These are phyloP conservation scores for Neelides folsomi DNA, from an alignment of 2,888 invertebrate species.

Conservation along the genomic window DNA sequence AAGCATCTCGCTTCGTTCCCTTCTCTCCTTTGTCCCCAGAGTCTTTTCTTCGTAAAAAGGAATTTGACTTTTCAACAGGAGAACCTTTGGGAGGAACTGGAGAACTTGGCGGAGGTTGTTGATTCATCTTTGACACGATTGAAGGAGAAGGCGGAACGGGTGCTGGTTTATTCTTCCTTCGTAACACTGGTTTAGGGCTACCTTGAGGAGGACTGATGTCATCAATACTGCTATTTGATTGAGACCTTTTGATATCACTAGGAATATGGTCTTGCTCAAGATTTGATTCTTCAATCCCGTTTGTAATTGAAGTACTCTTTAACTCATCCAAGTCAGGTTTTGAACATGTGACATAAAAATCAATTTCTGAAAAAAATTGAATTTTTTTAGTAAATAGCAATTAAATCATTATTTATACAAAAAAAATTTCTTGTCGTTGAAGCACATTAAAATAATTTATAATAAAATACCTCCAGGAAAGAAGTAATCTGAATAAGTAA, in stretches of 20 bases:
- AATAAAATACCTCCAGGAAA: slow-evolving; percentile 49
- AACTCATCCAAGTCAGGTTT: slow-evolving; percentile 36
- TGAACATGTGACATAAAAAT: slow-evolving; percentile 53
- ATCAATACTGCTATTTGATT: slow-evolving; percentile 51
- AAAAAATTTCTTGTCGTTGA: background rate
- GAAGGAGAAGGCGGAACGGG: slow-evolving; percentile 31
- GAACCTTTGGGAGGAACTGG: background rate
- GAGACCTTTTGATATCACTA: slow-evolving; percentile 43
- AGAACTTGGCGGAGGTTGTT: too few species aligned
- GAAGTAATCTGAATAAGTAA: slow-evolving; percentile 67
- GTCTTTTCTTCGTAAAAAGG: too few species aligned
- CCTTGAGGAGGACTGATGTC: slow-evolving; percentile 50
- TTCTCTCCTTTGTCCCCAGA: background rate
- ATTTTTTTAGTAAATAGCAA: slow-evolving; percentile 1
- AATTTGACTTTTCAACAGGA: background rate
- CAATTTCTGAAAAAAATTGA: slow-evolving; percentile 44
- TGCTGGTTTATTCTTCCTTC: slow-evolving; percentile 60
- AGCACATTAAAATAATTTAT: background rate
- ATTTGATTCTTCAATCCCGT: background rate
- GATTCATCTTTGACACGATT: background rate
- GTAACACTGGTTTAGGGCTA: slow-evolving; percentile 57
- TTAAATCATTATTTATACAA: background rate
- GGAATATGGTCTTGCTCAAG: background rate
- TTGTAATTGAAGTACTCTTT: background rate
- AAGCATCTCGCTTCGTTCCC: background rate